Conservation (phyloP, 2,797 vertebrate species). For the Meriones psammophilus region DNA sequence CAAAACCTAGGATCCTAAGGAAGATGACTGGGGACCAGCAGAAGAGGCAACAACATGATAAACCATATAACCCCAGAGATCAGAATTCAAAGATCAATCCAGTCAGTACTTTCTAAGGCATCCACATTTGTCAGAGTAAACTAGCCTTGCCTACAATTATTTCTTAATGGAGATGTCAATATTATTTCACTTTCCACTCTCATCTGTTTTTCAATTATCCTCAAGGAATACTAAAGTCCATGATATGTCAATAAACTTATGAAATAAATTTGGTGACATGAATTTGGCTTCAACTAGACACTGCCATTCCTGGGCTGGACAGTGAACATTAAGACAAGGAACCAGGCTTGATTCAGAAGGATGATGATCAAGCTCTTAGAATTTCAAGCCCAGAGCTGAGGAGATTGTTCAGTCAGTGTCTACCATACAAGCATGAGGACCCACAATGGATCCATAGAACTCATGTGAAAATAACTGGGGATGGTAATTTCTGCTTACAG, state of each 20-base stretch:
- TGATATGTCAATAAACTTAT: neutral
- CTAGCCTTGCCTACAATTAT: constrained; percentile 8
- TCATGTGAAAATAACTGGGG: neutral
- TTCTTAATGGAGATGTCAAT: neutral
- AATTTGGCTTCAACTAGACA: constrained; percentile 7
- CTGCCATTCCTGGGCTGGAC: neutral
- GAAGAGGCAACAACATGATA: neutral
- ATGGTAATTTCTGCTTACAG: neutral
- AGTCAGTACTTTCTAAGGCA: neutral
- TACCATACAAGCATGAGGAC: neutral
- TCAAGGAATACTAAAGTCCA: neutral
- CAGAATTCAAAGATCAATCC: neutral
- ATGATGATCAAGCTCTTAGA: constrained; percentile 22
- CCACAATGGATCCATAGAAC: neutral
- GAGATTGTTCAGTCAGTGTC: neutral
- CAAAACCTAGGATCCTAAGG: neutral
- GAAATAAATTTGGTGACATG: constrained; percentile 30
- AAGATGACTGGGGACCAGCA: neutral
- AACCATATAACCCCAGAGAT: neutral
- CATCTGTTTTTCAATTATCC: neutral
- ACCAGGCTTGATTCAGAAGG: constrained; percentile 24
- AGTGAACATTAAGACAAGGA: neutral
- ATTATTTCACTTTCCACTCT: neutral
- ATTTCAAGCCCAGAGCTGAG: neutral
- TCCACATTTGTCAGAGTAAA: neutral